Conservation (phyloP, 1,140 invertebrate genomes). For the Caenorhabditis inopinata region DNA sequence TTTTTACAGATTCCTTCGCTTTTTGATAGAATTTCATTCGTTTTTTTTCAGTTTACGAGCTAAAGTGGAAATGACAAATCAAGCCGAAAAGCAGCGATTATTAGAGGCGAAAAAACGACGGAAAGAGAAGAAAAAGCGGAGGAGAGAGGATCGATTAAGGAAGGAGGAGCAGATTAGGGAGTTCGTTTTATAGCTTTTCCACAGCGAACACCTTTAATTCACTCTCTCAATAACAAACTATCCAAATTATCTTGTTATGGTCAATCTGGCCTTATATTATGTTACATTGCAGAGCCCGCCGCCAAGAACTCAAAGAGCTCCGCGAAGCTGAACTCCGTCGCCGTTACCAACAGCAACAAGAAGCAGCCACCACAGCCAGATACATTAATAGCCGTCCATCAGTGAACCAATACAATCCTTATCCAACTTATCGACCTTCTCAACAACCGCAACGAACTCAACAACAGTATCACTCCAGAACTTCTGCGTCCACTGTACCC, state of each 20-base stretch:
- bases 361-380: not conserved
- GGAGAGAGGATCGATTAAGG: conserved; percentile 9
- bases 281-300: not conserved
- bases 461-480: not conserved
- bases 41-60: not conserved
- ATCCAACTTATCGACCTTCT: not conserved
- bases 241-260: no score
- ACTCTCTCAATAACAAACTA: no score
- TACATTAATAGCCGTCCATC: no score
- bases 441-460: not conserved
- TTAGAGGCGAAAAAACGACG: not conserved
- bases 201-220: no score
- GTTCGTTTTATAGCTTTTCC: no score
- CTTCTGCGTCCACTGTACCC: not conserved
- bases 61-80: not conserved
- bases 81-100: not conserved
- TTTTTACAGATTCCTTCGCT: no score
- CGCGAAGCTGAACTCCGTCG: not conserved
- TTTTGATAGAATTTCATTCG: not conserved
- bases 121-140: not conserved
- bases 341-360: not conserved
- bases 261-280: not conserved
- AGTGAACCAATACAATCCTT: not conserved
- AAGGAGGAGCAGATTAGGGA: not conserved
- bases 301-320: not conserved